phyloP scores from a whole-genome alignment of 2,888 invertebrate genomes.

The Thera obeliscata region DNA sequence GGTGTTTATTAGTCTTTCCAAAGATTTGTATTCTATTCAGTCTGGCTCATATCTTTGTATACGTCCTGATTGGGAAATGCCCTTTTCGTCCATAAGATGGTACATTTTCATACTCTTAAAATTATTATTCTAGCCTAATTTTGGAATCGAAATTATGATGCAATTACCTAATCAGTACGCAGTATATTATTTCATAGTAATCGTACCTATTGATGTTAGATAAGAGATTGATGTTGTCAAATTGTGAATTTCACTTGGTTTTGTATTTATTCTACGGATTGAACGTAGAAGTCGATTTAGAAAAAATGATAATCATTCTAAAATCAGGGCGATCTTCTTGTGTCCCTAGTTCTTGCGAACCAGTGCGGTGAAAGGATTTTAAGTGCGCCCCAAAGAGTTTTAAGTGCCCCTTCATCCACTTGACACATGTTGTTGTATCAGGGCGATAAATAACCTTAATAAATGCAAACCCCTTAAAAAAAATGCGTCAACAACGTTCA shows the following conservation, averaged over 20 bases:
- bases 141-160: constrained; percentile 46
- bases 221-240: constrained; percentile 53
- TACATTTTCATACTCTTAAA: constrained; percentile 41
- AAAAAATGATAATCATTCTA: background rate
- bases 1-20: background rate
- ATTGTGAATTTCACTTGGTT: constrained; percentile 49
- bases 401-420: no score
- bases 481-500: background rate
- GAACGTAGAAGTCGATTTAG: no score
- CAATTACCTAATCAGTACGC: constrained; percentile 25
- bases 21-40: constrained; percentile 2
- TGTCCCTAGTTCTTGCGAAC: no score
- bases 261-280: background rate
- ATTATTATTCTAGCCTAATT: constrained; percentile 22
- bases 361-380: no score
- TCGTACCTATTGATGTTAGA: constrained; percentile 53
- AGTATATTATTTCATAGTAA: constrained; percentile 57
- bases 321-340: background rate
- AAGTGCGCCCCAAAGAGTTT: no score
- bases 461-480: background rate
- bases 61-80: constrained; percentile 38
- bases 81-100: constrained; percentile 42
- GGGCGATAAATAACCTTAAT: no score
- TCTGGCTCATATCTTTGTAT: constrained; percentile 22
- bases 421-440: no score